Evolutionary conservation across 1,140 invertebrate species (phyloP), one percentile per base, ranked within the genome.

Genomic region (Teleogryllus occipitalis): DNA sequence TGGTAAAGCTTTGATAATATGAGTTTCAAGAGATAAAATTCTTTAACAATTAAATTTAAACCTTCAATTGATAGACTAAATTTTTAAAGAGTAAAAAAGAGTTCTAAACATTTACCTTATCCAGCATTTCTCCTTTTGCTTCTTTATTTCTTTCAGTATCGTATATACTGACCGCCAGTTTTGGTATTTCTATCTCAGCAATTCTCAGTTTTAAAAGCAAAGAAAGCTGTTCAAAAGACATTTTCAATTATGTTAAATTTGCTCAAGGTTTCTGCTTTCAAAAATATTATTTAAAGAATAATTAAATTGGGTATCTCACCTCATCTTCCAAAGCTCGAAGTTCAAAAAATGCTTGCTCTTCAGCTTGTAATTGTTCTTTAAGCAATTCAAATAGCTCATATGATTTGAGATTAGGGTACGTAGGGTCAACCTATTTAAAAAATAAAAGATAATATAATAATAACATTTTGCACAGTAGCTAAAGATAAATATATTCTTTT

Each of bases 331-430:
- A 86, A 7, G 88, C 84, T 74, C 88, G 84, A 18, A 88, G 84
- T 73, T 86, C 82, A 78, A 86, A 83, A 8, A 87, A 79, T 10
- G 86, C 83, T 18, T 82, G 81, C 76, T 89, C 87, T 83, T 91
- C 90, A 4, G 86, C 85, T 21, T 86, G 83, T 7, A 91, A 81
- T 80, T 89, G 87, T 18, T 85, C 83, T 74, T 89, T 83, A 0
- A 91, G 80, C 39, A 90, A 83, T 15, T 86, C 84, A 80, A 88
- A 89, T 12, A 91, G 89, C 89, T 90, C 89, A 86, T 87, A 88
- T 89, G 86, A 91, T 89, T 85, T 94, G 84, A 83, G 88, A 89
- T 46, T 83, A 92, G 74, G 91, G 91, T 91, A 49, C 84, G 90
- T 46, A 86, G 94, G 92, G 89, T 96, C 84, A 7, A 90, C 89